A percentile compares a stretch with the other conserved stretches of the same genome.
Evolutionary conservation across 92 coral and sea anemone genomes (phyloP).

Genomic region (Hydrozoanthus gracilis): DNA sequence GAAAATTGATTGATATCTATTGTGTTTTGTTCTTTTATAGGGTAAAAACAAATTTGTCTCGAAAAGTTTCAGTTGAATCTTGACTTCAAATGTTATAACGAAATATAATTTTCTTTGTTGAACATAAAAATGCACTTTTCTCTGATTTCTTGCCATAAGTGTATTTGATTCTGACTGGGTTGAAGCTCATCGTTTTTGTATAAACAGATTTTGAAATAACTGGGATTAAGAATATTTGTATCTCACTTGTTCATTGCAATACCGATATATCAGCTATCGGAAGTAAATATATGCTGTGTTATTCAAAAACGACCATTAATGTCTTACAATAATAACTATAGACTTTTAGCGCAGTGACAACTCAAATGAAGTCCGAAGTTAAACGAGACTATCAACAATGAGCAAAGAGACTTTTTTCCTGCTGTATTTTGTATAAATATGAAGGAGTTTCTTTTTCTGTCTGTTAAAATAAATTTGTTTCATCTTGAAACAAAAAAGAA

Average conservation of each 20-base stretch:
- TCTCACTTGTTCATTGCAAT: constrained; percentile 41
- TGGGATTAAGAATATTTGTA: constrained; percentile 33
- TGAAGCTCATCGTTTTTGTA: no score
- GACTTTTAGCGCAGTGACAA: constrained; percentile 26
- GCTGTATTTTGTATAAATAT: no score
- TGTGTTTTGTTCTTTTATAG: constrained; percentile 21
- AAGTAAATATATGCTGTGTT: constrained; percentile 10
- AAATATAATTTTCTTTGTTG: constrained; percentile 16
- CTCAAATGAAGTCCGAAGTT: constrained; percentile 17
- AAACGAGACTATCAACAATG: not conserved
- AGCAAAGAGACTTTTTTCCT: constrained; percentile 30
- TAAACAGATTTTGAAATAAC: constrained; percentile 31
- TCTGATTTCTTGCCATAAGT: constrained; percentile 22
- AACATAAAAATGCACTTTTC: constrained; percentile 26
- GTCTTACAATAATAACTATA: constrained; percentile 22
- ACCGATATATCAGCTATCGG: constrained; percentile 16
- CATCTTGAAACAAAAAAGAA: no score
- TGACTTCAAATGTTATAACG: constrained; percentile 10
- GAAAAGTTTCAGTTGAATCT: constrained; percentile 20
- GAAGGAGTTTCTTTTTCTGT: no score
- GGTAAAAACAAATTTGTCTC: constrained; percentile 22
- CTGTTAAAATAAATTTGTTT: no score
- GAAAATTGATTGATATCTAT: constrained; percentile 16
- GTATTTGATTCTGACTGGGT: no score
- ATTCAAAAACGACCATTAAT: constrained; percentile 37